Evolutionary conservation across 1,140 invertebrate genomes (phyloP), one percentile per base, ranked within the genome.

Genomic region (Cotesia typhae): DNA sequence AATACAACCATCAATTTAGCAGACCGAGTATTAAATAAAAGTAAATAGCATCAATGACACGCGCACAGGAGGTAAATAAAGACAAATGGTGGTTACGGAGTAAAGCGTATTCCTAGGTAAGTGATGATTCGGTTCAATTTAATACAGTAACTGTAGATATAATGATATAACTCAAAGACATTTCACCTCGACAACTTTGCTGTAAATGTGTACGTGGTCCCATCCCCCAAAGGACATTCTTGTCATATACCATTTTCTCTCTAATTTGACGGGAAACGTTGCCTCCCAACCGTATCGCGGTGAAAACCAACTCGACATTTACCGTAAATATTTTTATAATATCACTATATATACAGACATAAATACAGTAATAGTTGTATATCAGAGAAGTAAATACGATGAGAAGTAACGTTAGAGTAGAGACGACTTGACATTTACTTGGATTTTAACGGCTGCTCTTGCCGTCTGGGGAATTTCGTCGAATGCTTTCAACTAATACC

Each of bases 211-310:
- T 47, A 28, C 28, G 28, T 47, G 41, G 41, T 6, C 7, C 10
- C 41, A 47, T 47, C 9, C 69, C 69, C 41, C 69, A 55, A 67
- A 65, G 67, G 66, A 36, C 64, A 41, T 14, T 36, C 6, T 57
- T 55, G 65, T 47, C 59, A 28, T 63, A 52, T 59, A 61, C 67
- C 64, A 14, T 71, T 67, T 51, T 60, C 64, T 67, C 63, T 65
- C 68, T 74, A 74, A 74, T 74, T 74, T 74, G 73, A 74, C 73
- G 64, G 47, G 73, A 67, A 74, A 74, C 73, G 71, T 64, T 67
- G 67, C 59, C 73, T 69, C 59, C 64, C 71, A 47, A 67, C 66
- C 64, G 71, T 61, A 72, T 72, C 70, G 51, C 10, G 53, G 60
- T 36, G 53, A 37, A 52, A 74, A 66, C 41, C 38, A 52, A 70